Percentiles rank a stretch among this genome's conserved stretches.
These are phyloP conservation scores for Acrocephalus arundinaceus DNA, from an alignment of 2,113 vertebrate species.

Conservation along the genomic window DNA sequence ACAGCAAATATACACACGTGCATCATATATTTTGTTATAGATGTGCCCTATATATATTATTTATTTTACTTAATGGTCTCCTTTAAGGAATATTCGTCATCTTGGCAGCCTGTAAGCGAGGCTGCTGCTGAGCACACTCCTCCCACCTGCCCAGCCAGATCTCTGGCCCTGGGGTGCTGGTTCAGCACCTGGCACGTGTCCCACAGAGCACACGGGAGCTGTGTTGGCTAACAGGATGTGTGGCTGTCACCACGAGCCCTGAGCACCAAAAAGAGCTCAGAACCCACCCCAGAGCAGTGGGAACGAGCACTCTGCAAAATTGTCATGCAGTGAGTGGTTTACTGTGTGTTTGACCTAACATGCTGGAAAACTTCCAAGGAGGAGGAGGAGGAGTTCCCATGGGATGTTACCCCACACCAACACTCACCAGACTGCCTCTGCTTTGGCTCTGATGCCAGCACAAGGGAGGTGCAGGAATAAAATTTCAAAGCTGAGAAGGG, in stretches of 20 bases:
- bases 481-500: background rate
- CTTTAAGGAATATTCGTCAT: background rate
- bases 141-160: background rate
- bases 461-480: background rate
- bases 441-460: background rate
- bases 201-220: background rate
- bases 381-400: background rate
- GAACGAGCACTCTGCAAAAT: background rate
- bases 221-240: background rate
- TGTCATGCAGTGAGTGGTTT: background rate
- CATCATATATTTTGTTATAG: background rate
- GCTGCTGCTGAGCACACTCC: background rate
- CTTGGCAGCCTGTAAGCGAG: background rate
- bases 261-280: background rate
- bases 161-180: background rate
- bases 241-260: background rate
- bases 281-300: background rate
- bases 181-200: fast-evolving
- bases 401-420: background rate
- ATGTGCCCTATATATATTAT: background rate
- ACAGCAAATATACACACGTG: background rate
- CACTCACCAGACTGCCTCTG: background rate
- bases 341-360: background rate
- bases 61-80: conserved; percentile 5
- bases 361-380: background rate